These are phyloP conservation scores for Lagorchestes hirsutus DNA, from an alignment of 2,797 vertebrate genomes.

Conservation along the genomic window DNA sequence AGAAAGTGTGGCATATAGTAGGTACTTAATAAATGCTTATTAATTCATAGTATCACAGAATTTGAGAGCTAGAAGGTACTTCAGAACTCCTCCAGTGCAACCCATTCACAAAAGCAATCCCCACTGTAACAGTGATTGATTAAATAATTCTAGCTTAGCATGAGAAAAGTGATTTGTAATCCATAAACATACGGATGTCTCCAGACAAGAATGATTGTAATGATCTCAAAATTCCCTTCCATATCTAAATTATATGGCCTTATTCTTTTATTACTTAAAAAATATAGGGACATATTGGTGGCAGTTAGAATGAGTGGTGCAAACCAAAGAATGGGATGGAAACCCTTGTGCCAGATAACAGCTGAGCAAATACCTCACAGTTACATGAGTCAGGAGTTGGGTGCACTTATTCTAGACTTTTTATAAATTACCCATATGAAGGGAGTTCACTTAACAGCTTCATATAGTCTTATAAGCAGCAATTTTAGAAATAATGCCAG, in stretches of 20 bases:
- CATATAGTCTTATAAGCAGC: slow-evolving; percentile 32
- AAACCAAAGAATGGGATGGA: neutral
- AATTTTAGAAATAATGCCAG: slow-evolving; percentile 53
- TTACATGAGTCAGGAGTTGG: neutral
- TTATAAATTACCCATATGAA: neutral
- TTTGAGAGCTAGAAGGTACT: neutral
- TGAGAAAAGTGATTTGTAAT: neutral
- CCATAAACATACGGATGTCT: neutral
- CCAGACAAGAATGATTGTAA: neutral
- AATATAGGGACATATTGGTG: neutral
- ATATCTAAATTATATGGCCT: neutral
- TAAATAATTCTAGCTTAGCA: neutral
- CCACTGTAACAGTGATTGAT: neutral
- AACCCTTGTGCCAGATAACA: neutral
- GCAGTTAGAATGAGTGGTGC: neutral
- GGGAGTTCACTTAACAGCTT: neutral
- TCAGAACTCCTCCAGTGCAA: neutral
- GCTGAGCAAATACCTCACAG: neutral
- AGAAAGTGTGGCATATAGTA: neutral
- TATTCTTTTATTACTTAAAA: neutral
- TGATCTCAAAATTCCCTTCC: neutral
- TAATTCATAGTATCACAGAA: neutral
- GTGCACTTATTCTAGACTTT: neutral
- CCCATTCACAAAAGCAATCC: neutral
- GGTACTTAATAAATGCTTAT: neutral